phyloP scores from a whole-genome alignment of 2,113 vertebrate species.

The Malurus melanocephalus region DNA sequence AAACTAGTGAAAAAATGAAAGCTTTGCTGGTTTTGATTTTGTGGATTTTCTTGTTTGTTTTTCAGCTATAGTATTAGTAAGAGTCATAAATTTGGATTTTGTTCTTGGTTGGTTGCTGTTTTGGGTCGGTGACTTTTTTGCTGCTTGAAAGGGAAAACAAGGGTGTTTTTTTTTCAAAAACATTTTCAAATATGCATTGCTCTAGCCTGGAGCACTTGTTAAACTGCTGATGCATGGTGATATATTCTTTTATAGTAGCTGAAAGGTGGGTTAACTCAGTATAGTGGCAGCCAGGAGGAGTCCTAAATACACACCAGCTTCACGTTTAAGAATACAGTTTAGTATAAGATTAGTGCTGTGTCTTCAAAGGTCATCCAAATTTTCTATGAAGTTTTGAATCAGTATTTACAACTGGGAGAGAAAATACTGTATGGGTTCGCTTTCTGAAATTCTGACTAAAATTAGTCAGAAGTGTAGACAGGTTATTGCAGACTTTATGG shows the following conservation, averaged over 20 bases:
- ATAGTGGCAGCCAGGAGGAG: background rate
- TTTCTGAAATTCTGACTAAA: background rate
- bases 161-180: background rate
- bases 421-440: background rate
- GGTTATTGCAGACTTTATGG: background rate
- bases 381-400: background rate
- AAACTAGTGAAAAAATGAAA: background rate
- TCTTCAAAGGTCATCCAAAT: background rate
- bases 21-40: background rate
- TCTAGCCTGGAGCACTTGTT: background rate
- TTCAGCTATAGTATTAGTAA: background rate
- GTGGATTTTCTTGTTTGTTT: background rate
- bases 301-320: background rate
- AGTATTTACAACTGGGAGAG: background rate
- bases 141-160: background rate
- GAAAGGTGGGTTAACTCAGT: background rate
- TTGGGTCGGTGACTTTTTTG: rapidly evolving
- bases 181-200: background rate
- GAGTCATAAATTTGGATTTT: background rate
- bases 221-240: background rate
- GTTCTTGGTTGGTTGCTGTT: background rate
- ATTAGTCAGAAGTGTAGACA: background rate
- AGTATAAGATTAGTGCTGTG: background rate
- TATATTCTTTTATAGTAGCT: background rate
- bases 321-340: background rate